Evolutionary conservation across 2,888 invertebrate species (phyloP).

Genomic region (Cyrtodaria siliqua): DNA sequence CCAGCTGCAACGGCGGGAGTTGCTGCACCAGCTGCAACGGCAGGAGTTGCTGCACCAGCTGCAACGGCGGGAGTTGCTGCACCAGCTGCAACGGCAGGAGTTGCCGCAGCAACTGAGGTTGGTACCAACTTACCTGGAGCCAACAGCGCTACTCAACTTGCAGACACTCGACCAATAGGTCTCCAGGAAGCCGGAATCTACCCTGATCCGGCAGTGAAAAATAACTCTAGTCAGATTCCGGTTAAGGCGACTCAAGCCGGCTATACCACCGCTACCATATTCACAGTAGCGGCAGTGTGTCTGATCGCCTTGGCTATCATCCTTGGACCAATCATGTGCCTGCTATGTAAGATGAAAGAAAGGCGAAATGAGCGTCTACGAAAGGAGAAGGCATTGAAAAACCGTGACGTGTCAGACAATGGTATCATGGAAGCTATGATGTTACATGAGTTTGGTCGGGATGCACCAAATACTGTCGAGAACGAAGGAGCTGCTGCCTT

Average conservation of each 20-base stretch:
- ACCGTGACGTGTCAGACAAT: constrained; percentile 52
- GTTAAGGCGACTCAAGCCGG: constrained; percentile 21
- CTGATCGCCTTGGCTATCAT: constrained; percentile 75
- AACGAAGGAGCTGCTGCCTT: constrained; percentile 38
- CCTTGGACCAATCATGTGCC: constrained; percentile 76
- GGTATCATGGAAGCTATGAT: constrained; percentile 79
- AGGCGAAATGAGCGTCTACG: constrained; percentile 65
- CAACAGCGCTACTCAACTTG: background rate
- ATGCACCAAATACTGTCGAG: constrained; percentile 23
- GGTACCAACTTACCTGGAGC: background rate
- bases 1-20: background rate
- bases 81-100: background rate
- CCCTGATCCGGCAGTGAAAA: constrained; percentile 17
- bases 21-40: background rate
- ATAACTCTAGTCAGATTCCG: constrained; percentile 14
- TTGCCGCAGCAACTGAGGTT: background rate
- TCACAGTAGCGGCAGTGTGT: constrained; percentile 74
- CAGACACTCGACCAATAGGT: constrained; percentile 30
- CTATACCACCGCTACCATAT: constrained; percentile 49
- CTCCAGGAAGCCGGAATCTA: constrained; percentile 43
- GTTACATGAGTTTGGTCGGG: constrained; percentile 73
- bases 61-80: background rate
- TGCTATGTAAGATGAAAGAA: constrained; percentile 73
- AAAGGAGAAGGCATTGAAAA: constrained; percentile 56
- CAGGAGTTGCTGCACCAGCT: background rate